Evolutionary conservation across 64 coral and sea anemone genomes (phyloP).

Genomic region (Montipora sp.): DNA sequence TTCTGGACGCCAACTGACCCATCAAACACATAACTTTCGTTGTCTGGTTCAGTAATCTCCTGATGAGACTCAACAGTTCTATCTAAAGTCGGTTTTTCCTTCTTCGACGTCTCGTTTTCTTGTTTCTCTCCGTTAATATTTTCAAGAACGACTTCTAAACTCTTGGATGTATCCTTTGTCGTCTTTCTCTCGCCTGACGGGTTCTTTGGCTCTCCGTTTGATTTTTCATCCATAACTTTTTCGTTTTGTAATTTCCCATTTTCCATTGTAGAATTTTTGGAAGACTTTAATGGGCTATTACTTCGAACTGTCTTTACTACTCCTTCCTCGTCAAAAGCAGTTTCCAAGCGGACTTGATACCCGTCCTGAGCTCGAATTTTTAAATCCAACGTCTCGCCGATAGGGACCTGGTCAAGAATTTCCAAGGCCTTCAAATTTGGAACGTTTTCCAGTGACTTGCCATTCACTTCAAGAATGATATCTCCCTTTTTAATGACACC

Average conservation of each 20-base stretch:
- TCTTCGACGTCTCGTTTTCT: background rate
- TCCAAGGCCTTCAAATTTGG: slow-evolving; percentile 60
- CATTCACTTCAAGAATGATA: slow-evolving; percentile 81
- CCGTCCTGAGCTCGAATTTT: slow-evolving; percentile 65
- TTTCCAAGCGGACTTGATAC: slow-evolving; percentile 27
- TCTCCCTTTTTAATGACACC: slow-evolving; percentile 79
- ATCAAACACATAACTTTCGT: background rate
- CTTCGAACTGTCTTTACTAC: slow-evolving; percentile 15
- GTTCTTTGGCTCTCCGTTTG: background rate
- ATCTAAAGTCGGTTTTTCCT: background rate
- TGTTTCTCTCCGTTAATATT: background rate
- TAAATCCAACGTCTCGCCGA: slow-evolving; percentile 44
- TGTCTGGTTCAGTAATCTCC: background rate
- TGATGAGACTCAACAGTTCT: background rate
- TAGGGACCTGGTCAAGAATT: slow-evolving; percentile 58
- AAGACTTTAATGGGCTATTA: background rate
- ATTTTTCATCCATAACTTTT: background rate
- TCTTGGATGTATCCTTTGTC: too few species aligned
- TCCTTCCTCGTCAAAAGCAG: slow-evolving; percentile 16
- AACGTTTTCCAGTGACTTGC: slow-evolving; percentile 44
- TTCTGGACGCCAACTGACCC: background rate
- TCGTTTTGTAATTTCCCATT: background rate
- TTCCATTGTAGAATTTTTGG: background rate
- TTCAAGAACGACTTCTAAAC: too few species aligned
- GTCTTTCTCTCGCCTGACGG: too few species aligned